These are phyloP conservation scores for Carassius gibelio DNA, from an alignment of 2,113 vertebrate species.

Conservation along the genomic window DNA sequence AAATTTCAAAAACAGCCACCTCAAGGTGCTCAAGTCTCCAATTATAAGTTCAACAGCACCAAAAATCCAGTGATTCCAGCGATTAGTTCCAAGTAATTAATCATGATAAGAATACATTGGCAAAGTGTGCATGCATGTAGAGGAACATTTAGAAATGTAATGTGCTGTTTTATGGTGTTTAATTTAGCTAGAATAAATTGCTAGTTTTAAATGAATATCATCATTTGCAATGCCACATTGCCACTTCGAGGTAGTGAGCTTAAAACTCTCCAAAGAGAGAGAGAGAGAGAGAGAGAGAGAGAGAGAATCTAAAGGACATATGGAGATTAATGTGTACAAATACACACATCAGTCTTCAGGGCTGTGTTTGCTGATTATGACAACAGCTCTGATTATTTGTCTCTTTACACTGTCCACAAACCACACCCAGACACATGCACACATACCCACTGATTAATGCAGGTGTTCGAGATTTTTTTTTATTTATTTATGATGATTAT, in stretches of 20 bases:
- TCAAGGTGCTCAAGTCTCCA: background rate
- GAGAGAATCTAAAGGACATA: background rate
- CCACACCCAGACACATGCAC: constrained; percentile 37
- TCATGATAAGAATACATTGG: constrained; percentile 6
- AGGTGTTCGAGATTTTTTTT: constrained; percentile 35
- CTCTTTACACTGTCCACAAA: constrained; percentile 17
- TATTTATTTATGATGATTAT: constrained; percentile 53
- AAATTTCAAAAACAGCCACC: background rate
- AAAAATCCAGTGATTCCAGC: constrained; percentile 17
- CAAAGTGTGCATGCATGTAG: background rate
- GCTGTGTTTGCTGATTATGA: constrained; percentile 38
- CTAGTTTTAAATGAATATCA: constrained; percentile 36
- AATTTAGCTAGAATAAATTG: constrained; percentile 33
- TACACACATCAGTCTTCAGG: constrained; percentile 9
- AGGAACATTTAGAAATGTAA: constrained; percentile 8
- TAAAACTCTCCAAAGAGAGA: background rate
- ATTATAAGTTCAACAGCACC: background rate
- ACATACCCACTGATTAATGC: constrained; percentile 52
- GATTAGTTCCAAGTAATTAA: constrained; percentile 40
- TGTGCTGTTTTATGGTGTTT: constrained; percentile 36
- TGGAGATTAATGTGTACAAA: constrained; percentile 13
- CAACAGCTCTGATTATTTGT: constrained; percentile 43
- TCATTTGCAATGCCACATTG: constrained; percentile 26
- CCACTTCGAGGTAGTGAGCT: constrained; percentile 17
- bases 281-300: too few species aligned